phyloP scores from a whole-genome alignment of 2,797 vertebrate genomes.

The Acrossocheilus fasciatus region DNA sequence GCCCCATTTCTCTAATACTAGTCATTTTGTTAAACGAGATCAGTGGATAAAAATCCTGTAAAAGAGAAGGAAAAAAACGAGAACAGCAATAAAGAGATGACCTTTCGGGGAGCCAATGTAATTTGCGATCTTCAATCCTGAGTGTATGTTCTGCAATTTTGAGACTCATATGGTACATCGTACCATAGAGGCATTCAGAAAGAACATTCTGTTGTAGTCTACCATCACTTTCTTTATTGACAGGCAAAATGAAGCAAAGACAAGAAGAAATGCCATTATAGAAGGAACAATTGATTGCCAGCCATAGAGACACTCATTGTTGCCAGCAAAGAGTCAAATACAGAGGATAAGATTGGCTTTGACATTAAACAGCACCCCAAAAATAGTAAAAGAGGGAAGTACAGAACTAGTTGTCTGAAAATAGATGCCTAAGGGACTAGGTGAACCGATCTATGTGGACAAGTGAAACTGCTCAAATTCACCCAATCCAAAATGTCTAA shows the following conservation, averaged over 20 bases:
- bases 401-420: conserved; percentile 39
- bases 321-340: not conserved
- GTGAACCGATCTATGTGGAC: conserved; percentile 54
- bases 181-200: not conserved
- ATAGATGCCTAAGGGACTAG: conserved; percentile 42
- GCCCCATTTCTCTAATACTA: conserved; percentile 1
- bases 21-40: conserved; percentile 39
- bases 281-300: conserved; percentile 36
- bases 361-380: conserved; percentile 45
- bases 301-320: conserved; percentile 20
- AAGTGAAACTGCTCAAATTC: conserved; percentile 55
- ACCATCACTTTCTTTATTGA: conserved; percentile 24
- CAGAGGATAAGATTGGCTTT: conserved; percentile 26
- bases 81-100: conserved; percentile 40
- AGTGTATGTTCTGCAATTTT: conserved; percentile 14
- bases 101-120: conserved; percentile 32
- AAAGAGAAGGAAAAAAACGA: not conserved
- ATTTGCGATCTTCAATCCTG: conserved; percentile 25
- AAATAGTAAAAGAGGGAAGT: conserved; percentile 35
- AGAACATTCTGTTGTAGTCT: not conserved
- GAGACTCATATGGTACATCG: not conserved
- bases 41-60: conserved; percentile 17
- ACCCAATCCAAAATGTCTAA: conserved; percentile 53
- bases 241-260: conserved; percentile 8
- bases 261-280: not conserved